Evolutionary conservation across 1,140 invertebrate species (phyloP).

Genomic region (Notospermus geniculatus): DNA sequence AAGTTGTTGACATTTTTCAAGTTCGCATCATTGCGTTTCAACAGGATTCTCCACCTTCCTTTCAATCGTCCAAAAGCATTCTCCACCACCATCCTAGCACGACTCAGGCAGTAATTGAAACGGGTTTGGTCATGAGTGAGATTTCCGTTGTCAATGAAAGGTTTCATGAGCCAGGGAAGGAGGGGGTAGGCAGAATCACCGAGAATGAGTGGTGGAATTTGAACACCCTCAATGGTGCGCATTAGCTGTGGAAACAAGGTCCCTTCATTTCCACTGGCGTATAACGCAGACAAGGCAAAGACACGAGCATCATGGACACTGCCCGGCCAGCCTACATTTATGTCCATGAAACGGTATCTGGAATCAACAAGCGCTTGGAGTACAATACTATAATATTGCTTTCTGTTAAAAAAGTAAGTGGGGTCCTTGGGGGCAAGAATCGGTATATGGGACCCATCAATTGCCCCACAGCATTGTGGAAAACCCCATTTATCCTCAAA

Average conservation of each 20-base stretch:
- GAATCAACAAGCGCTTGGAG: conserved; percentile 1
- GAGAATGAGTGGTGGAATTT: conserved; percentile 1
- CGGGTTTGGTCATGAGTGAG: neutral
- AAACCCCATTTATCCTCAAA: conserved; percentile 4
- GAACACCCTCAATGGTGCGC: neutral
- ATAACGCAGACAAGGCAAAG: neutral
- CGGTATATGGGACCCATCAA: conserved; percentile 3
- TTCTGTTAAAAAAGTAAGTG: neutral
- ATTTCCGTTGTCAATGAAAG: neutral
- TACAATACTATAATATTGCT: neutral
- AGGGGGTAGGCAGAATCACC: conserved; percentile 3
- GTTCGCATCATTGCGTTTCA: conserved; percentile 2
- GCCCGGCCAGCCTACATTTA: neutral
- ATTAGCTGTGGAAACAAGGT: neutral
- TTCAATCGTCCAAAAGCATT: conserved; percentile 4
- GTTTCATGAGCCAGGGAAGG: conserved; percentile 2
- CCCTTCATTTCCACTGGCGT: neutral
- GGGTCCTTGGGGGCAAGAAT: neutral
- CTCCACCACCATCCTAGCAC: conserved; percentile 4
- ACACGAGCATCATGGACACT: conserved; percentile 5
- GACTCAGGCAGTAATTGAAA: conserved; percentile 8
- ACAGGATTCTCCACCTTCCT: conserved; percentile 5
- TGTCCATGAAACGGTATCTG: neutral
- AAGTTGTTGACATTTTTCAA: neutral
- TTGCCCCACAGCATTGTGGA: neutral